phyloP scores from a whole-genome alignment of 2,113 vertebrate species.

The Neotragus moschatus region DNA sequence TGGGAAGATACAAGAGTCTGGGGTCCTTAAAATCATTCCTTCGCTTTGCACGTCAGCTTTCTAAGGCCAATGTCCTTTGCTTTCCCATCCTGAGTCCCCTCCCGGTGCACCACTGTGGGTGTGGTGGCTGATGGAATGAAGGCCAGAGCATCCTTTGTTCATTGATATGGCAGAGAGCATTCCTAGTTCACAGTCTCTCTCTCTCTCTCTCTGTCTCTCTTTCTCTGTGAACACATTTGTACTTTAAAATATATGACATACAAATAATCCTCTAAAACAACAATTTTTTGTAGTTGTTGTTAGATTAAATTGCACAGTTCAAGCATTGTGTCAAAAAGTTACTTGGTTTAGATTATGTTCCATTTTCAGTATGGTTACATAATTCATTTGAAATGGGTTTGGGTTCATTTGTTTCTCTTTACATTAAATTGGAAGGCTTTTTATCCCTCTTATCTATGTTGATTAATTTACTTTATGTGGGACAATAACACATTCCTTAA shows the following conservation, averaged over 20 bases:
- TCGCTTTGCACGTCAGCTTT: accelerated
- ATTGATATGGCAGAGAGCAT: neutral
- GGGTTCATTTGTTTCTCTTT: neutral
- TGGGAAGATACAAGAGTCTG: neutral
- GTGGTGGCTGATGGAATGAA: neutral
- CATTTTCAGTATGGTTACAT: neutral
- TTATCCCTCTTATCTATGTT: neutral
- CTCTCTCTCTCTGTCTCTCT: neutral
- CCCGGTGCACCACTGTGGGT: too few species aligned
- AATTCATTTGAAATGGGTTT: neutral
- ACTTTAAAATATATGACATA: neutral
- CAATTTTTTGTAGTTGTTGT: neutral
- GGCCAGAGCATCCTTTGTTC: neutral
- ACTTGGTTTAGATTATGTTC: neutral
- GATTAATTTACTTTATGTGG: neutral
- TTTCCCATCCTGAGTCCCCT: neutral
- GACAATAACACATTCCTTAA: neutral
- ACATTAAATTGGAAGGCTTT: neutral
- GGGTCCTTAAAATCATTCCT: neutral
- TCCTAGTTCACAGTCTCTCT: neutral
- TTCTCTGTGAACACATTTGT: neutral
- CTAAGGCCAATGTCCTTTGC: neutral
- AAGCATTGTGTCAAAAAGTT: neutral
- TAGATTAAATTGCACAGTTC: neutral
- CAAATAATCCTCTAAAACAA: neutral